Conservation (phyloP, 2,113 vertebrate genomes). For the Scartelaos histophorus region DNA sequence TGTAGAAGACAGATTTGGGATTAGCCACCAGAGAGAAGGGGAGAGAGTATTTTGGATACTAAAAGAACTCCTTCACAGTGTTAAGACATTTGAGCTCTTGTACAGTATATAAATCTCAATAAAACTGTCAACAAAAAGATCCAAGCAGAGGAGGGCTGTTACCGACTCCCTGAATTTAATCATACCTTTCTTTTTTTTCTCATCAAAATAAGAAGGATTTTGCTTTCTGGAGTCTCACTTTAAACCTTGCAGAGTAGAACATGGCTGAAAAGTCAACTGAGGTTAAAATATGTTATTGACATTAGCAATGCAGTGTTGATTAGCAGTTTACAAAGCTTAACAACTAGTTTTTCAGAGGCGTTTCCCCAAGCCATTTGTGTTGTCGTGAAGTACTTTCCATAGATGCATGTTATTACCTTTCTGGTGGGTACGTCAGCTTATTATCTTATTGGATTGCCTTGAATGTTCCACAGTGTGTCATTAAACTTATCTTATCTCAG, state of each 20-base stretch:
- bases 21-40: constrained; percentile 28
- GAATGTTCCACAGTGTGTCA: too few species aligned
- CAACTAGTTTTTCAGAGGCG: too few species aligned
- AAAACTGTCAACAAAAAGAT: constrained; percentile 48
- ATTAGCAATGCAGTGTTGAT: background rate
- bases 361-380: too few species aligned
- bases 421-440: too few species aligned
- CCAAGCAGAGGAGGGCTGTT: constrained; percentile 10
- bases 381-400: too few species aligned
- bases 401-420: too few species aligned
- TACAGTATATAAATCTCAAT: constrained; percentile 48
- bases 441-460: too few species aligned
- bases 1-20: constrained; percentile 58
- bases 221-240: background rate
- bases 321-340: too few species aligned
- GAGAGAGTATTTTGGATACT: constrained; percentile 22
- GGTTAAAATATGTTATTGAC: background rate
- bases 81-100: constrained; percentile 42
- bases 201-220: constrained; percentile 1
- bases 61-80: constrained; percentile 42
- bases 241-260: background rate
- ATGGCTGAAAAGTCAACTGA: background rate
- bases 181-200: constrained; percentile 2
- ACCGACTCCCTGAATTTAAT: constrained; percentile 11
- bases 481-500: too few species aligned